A percentile compares a stretch with the other conserved stretches of the same genome.
Conservation (phyloP, 1,140 invertebrate genomes). For the Leguminivora glycinivorella region DNA sequence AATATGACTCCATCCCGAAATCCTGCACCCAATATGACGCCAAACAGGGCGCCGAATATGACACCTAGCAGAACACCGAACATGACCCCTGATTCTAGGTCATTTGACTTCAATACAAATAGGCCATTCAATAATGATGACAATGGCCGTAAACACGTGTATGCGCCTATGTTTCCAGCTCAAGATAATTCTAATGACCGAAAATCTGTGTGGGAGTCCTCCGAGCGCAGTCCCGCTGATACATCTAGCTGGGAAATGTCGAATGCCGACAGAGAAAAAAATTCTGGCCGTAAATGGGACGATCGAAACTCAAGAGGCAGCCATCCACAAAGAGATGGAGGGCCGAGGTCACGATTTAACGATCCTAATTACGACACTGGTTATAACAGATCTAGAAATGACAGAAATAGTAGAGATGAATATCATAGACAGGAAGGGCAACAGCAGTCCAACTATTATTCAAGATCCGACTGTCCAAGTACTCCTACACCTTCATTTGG, state of each 20-base stretch:
- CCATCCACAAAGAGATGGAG: conserved; percentile 36
- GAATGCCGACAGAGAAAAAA: background rate
- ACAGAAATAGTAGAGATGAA: conserved; percentile 36
- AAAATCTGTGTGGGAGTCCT: background rate
- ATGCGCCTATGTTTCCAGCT: conserved; percentile 50
- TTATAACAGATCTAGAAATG: conserved; percentile 36
- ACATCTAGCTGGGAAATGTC: background rate
- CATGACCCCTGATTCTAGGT: conserved; percentile 35
- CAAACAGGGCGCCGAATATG: conserved; percentile 41
- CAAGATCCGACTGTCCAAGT: conserved; percentile 33
- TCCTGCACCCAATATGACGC: conserved; percentile 38
- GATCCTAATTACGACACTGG: conserved; percentile 35
- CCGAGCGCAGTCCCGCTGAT: background rate
- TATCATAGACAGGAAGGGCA: conserved; percentile 28
- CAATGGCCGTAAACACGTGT: conserved; percentile 54
- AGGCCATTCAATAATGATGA: conserved; percentile 53
- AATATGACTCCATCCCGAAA: conserved; percentile 29
- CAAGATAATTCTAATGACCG: conserved; percentile 12
- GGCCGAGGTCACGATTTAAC: conserved; percentile 14
- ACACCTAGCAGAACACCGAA: conserved; percentile 37
- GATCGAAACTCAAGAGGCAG: conserved; percentile 29
- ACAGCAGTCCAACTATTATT: conserved; percentile 18
- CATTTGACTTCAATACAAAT: conserved; percentile 55
- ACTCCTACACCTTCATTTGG: conserved; percentile 32
- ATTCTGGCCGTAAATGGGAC: conserved; percentile 17